phyloP scores from a whole-genome alignment of 2,113 vertebrate species.

The Corythaixoides concolor region DNA sequence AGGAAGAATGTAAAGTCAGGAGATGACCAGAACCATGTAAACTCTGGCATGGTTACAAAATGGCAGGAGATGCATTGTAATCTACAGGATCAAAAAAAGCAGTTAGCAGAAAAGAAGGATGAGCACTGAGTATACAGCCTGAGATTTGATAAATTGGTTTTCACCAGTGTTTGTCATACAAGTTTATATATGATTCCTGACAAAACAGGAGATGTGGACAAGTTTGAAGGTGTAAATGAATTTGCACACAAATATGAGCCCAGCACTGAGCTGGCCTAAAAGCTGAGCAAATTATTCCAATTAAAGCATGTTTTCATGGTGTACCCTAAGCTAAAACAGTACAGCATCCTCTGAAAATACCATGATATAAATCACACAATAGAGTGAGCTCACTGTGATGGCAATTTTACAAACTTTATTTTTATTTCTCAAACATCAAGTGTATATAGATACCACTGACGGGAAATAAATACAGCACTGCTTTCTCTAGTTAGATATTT shows the following conservation, averaged over 20 bases:
- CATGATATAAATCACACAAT: not conserved
- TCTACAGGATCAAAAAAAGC: not conserved
- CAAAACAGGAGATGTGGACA: not conserved
- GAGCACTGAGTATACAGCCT: not conserved
- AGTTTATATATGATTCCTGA: not conserved
- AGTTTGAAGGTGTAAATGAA: not conserved
- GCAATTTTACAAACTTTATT: not conserved
- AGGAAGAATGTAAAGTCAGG: not conserved
- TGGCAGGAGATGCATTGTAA: fast-evolving
- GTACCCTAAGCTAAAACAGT: not conserved
- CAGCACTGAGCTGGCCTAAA: not conserved
- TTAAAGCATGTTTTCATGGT: not conserved
- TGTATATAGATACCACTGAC: not conserved
- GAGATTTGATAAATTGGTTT: not conserved
- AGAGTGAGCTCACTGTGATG: not conserved
- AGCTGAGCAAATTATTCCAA: not conserved
- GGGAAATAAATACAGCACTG: not conserved
- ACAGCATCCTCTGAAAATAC: not conserved
- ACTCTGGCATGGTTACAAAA: not conserved
- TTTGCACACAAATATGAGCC: not conserved
- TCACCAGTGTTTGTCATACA: not conserved
- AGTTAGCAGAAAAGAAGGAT: not conserved
- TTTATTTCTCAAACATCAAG: not conserved
- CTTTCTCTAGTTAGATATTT: not conserved
- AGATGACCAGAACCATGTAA: not conserved